Conservation (phyloP, 2,888 invertebrate genomes). For the Melangyna quadrimaculata region DNA sequence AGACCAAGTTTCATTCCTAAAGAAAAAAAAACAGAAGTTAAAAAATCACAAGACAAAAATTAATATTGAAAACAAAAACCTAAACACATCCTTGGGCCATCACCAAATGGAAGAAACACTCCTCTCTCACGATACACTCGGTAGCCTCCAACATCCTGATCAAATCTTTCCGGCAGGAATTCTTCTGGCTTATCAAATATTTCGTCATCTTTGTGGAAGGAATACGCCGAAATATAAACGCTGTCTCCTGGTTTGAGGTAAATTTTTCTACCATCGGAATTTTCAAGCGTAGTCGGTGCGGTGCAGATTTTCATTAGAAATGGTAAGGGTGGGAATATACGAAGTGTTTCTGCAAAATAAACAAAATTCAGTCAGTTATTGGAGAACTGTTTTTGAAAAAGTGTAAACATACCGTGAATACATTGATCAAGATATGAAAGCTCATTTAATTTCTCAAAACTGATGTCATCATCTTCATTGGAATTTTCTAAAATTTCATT, state of each 20-base stretch:
- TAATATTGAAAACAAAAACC: conserved; percentile 60
- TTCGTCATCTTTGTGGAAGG: conserved; percentile 75
- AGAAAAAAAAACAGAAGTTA: conserved; percentile 36
- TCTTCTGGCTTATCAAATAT: conserved; percentile 74
- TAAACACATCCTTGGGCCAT: conserved; percentile 76
- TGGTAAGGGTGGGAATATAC: conserved; percentile 74
- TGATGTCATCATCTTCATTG: conserved; percentile 48
- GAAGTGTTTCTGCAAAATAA: conserved; percentile 73
- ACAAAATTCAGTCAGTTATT: not conserved
- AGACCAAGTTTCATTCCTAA: conserved; percentile 77
- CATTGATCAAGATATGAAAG: conserved; percentile 76
- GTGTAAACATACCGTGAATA: conserved; percentile 72
- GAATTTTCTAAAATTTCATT: conserved; percentile 70
- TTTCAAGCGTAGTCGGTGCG: conserved; percentile 59
- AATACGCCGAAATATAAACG: conserved; percentile 71
- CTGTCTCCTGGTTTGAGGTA: conserved; percentile 66
- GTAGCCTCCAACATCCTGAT: conserved; percentile 73
- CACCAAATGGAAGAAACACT: conserved; percentile 76
- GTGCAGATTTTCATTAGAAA: conserved; percentile 74
- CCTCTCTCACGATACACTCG: conserved; percentile 74
- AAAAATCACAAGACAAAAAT: not conserved
- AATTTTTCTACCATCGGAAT: conserved; percentile 59
- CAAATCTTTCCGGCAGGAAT: conserved; percentile 76
- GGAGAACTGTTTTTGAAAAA: not conserved
- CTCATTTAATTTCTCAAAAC: conserved; percentile 74